phyloP scores from a whole-genome alignment of 2,113 vertebrate species.

The Hystrix cristata region DNA sequence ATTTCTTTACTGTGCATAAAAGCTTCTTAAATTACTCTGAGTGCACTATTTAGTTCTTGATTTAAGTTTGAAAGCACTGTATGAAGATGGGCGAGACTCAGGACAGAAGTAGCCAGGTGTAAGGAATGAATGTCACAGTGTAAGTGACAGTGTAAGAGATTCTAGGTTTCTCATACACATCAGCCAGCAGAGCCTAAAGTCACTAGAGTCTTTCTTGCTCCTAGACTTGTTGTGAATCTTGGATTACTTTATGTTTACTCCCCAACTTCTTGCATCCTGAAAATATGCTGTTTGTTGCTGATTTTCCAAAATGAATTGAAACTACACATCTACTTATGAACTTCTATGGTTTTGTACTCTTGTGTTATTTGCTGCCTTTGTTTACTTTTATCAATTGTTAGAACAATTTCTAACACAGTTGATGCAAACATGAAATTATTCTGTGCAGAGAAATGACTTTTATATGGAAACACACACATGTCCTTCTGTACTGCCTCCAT shows the following conservation, averaged over 20 bases:
- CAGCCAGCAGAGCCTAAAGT: neutral
- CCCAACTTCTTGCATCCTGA: neutral
- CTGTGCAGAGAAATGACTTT: neutral
- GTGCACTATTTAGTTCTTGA: neutral
- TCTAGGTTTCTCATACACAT: neutral
- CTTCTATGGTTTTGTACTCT: neutral
- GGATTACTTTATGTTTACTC: neutral
- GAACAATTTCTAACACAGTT: neutral
- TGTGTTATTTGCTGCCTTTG: neutral
- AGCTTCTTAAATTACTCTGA: neutral
- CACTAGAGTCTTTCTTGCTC: neutral
- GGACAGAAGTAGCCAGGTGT: neutral
- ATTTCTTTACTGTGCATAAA: neutral
- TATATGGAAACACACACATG: neutral
- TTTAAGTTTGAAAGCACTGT: neutral
- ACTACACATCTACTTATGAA: neutral
- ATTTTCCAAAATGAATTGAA: neutral
- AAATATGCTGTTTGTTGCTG: neutral
- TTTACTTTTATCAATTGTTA: neutral
- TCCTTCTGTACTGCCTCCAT: neutral
- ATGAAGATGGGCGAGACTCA: neutral
- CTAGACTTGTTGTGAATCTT: neutral
- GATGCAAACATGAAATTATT: neutral
- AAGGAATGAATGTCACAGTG: neutral
- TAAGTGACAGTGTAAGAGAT: neutral